Evolutionary conservation across 2,888 invertebrate genomes (phyloP).

Genomic region (Diplolepis rosae): DNA sequence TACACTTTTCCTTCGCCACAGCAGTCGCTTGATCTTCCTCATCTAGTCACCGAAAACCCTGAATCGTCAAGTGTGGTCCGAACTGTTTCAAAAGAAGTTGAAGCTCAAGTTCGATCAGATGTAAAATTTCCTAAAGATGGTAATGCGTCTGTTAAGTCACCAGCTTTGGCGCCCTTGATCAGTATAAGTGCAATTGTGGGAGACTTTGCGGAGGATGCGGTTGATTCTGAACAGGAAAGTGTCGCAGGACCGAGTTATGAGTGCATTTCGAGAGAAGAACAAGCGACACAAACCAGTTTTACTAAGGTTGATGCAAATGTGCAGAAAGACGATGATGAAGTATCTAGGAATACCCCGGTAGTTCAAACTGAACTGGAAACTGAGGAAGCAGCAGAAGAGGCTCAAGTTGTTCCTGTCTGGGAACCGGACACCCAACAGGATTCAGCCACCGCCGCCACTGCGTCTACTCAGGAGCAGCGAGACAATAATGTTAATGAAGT

Average conservation of each 20-base stretch:
- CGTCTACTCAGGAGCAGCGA: constrained; percentile 66
- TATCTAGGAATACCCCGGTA: constrained; percentile 78
- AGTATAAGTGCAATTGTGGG: constrained; percentile 85
- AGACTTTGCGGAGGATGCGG: constrained; percentile 70
- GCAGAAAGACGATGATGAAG: constrained; percentile 53
- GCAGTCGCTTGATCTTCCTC: constrained; percentile 74
- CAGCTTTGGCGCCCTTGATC: constrained; percentile 78
- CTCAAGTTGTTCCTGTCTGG: constrained; percentile 67
- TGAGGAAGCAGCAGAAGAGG: constrained; percentile 81
- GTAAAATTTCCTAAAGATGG: background rate
- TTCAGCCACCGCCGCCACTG: constrained; percentile 49
- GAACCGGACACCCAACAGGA: constrained; percentile 70
- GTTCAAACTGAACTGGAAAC: constrained; percentile 69
- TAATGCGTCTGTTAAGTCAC: constrained; percentile 46
- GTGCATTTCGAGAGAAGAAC: constrained; percentile 29
- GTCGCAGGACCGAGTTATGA: constrained; percentile 23
- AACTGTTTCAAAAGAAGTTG: constrained; percentile 55
- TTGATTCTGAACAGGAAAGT: constrained; percentile 33
- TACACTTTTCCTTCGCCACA: constrained; percentile 71
- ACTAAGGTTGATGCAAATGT: constrained; percentile 28
- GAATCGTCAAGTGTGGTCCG: constrained; percentile 55
- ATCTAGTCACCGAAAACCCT: constrained; percentile 50
- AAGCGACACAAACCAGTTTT: constrained; percentile 35
- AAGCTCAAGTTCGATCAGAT: constrained; percentile 41
- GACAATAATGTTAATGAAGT: constrained; percentile 84